Conservation (phyloP, 2,888 invertebrate species). For the Himalopsyche anomala region DNA sequence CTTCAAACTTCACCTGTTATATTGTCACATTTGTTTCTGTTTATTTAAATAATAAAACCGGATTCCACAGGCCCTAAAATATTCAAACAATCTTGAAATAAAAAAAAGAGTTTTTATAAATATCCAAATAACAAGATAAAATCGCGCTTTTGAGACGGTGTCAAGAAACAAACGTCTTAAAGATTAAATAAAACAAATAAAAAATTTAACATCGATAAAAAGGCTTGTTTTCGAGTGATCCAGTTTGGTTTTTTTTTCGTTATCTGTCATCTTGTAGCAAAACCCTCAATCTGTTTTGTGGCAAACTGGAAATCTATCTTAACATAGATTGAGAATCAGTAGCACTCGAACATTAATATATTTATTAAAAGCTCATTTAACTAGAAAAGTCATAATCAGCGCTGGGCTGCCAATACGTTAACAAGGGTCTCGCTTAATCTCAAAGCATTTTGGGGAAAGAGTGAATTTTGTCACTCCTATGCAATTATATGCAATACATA, state of each 20-base stretch:
- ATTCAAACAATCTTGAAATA: slow-evolving; percentile 16
- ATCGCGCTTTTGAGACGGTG: slow-evolving; percentile 4
- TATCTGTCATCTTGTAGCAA: slow-evolving; percentile 34
- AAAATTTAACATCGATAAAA: slow-evolving; percentile 1
- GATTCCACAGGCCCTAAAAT: slow-evolving; percentile 12
- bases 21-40: too few species aligned
- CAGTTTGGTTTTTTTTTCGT: slow-evolving; percentile 9
- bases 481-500: too few species aligned
- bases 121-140: slow-evolving; percentile 20
- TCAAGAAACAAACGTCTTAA: slow-evolving; percentile 26
- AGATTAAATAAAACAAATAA: neutral
- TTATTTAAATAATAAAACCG: neutral
- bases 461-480: too few species aligned
- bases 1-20: too few species aligned
- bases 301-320: slow-evolving; percentile 12
- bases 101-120: neutral
- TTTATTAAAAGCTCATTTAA: too few species aligned
- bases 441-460: too few species aligned
- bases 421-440: too few species aligned
- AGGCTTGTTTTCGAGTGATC: slow-evolving; percentile 15
- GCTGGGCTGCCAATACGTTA: too few species aligned
- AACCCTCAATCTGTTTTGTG: slow-evolving; percentile 34
- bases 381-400: too few species aligned
- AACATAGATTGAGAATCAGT: neutral
- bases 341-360: too few species aligned